phyloP scores from a whole-genome alignment of 2,113 vertebrate genomes.

The Alexandromys fortis region DNA sequence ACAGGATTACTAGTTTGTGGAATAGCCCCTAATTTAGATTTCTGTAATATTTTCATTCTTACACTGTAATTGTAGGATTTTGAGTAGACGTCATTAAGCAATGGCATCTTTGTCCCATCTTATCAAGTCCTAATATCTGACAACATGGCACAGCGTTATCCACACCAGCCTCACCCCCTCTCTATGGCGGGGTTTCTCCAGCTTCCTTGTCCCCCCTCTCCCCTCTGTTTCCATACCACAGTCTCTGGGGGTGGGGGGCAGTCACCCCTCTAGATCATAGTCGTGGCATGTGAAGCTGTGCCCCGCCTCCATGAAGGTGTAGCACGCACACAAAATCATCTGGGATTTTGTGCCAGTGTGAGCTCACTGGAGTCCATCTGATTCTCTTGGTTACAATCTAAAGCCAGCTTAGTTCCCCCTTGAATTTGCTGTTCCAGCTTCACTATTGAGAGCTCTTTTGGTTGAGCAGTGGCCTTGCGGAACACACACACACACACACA shows the following conservation, averaged over 20 bases:
- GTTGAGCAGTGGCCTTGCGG: background rate
- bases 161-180: rapidly evolving
- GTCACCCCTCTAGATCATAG: rapidly evolving
- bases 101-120: background rate
- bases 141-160: rapidly evolving
- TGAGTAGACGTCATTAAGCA: background rate
- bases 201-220: background rate
- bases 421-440: background rate
- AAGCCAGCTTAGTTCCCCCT: background rate
- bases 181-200: too few relatives aligned
- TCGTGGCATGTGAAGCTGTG: background rate
- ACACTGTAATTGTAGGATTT: background rate
- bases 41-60: background rate
- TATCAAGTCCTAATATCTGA: rapidly evolving
- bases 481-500: background rate
- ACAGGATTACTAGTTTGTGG: background rate
- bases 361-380: background rate
- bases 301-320: too few relatives aligned
- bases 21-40: background rate
- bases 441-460: too few relatives aligned
- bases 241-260: background rate
- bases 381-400: background rate
- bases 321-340: background rate
- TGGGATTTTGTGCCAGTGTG: background rate
- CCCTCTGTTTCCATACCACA: background rate